Percentiles rank a stretch among this genome's conserved stretches.
Conservation (phyloP, 2,113 vertebrate genomes). For the Rafetus swinhoei region DNA sequence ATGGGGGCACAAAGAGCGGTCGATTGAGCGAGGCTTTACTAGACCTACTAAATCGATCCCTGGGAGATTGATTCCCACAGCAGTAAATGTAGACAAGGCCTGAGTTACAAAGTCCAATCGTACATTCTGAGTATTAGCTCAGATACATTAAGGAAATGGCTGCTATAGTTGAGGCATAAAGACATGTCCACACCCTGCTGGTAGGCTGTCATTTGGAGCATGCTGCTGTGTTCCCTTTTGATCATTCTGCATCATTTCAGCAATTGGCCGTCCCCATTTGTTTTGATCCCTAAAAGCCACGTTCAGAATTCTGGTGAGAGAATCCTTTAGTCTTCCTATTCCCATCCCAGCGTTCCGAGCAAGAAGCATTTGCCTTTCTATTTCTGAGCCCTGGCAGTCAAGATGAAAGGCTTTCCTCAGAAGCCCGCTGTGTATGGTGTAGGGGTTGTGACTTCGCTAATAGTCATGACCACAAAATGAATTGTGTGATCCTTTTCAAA, state of each 20-base stretch:
- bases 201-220: neutral
- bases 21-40: too few species aligned
- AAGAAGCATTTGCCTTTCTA: neutral
- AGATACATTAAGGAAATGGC: accelerated
- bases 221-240: accelerated
- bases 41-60: too few species aligned
- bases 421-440: neutral
- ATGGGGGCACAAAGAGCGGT: too few species aligned
- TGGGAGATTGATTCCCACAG: too few species aligned
- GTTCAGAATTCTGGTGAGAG: neutral
- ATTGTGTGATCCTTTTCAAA: neutral
- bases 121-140: accelerated
- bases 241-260: neutral
- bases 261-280: neutral
- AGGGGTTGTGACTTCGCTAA: neutral
- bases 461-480: neutral
- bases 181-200: neutral
- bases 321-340: neutral
- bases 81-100: too few species aligned
- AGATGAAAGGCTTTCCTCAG: neutral
- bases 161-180: accelerated
- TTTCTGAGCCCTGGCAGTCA: neutral
- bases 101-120: too few species aligned
- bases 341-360: neutral
- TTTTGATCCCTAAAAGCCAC: neutral